Base-by-base conservation (phyloP, 2,888 invertebrate species). In the Ophioninae sp. region DNA sequence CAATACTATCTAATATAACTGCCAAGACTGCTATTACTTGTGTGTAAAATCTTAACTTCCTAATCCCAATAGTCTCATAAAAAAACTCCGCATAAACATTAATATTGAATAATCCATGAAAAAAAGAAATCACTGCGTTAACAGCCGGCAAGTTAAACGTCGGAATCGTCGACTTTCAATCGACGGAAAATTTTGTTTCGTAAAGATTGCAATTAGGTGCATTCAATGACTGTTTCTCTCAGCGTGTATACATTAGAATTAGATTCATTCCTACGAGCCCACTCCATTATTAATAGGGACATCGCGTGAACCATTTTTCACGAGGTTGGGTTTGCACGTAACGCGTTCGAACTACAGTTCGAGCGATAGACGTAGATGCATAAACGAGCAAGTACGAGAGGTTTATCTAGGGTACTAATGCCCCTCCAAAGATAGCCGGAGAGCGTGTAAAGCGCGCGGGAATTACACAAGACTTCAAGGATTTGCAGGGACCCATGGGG, bases 331-430 rank as follows among this genome's bases (percentile, higher is more conserved):
- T 70, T 21, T 10, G 30, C 30, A 20, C 7, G 41, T 57, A 59
- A 67, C 37, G 41, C 8, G 62, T 30, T 30, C 30, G 30, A 30
- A 56, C 30, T 62, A 30, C 30, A 41, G 78, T 37, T 62, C 74
- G 57, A n/a, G 69, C 50, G 13, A 10, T 50, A 50, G 50, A 50
- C 17, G 59, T 37, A 56, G 62, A 77, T 87, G 20, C 37, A 75
- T 86, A 64, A 68, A 82, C 79, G 76, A 80, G 73, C 78, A 76
- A 78, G 77, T 77, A 50, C 77, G 77, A 77, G 84, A 73, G 76
- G 72, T 81, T 81, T 81, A 73, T 81, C 75, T 73, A 17, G 50
- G 50, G 79, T 82, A 82, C 79, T 84, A 84, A 84, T 84, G 84
- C 72, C 62, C 30, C 76, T 70, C 76, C 50, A 37, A 65, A 84